Percentiles rank a stretch among this genome's conserved stretches.
Evolutionary conservation across 1,140 invertebrate species (phyloP).

Genomic region (Galleria mellonella): DNA sequence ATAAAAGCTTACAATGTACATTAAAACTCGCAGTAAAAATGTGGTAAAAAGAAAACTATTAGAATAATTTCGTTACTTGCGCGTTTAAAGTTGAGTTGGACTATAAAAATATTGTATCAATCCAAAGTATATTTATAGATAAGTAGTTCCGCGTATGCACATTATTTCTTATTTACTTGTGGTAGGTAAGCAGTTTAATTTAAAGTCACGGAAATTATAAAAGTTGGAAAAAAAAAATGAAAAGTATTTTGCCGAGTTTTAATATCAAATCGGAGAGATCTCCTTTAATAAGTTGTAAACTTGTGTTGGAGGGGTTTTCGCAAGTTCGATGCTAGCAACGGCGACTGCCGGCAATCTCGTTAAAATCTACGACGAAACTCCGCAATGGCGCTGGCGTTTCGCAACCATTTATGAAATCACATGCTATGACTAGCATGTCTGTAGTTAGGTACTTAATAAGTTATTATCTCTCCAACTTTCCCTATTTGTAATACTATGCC

Average conservation of each 20-base stretch:
- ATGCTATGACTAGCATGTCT: conserved; percentile 21
- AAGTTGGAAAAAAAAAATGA: conserved; percentile 8
- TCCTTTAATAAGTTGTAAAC: conserved; percentile 61
- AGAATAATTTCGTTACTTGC: too few species aligned
- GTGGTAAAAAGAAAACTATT: too few species aligned
- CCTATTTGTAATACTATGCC: neutral
- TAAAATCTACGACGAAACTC: conserved; percentile 62
- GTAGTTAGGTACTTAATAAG: conserved; percentile 23
- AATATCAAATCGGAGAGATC: conserved; percentile 44
- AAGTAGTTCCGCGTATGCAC: too few species aligned
- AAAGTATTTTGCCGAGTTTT: conserved; percentile 32
- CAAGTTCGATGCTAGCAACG: conserved; percentile 43
- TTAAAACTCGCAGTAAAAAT: too few species aligned
- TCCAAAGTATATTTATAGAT: too few species aligned
- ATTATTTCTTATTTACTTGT: too few species aligned
- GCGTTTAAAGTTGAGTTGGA: too few species aligned
- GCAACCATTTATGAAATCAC: conserved; percentile 45
- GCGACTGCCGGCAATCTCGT: conserved; percentile 58
- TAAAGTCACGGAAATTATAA: neutral
- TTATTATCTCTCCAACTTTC: conserved; percentile 8
- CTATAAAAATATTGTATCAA: too few species aligned
- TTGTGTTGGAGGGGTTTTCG: conserved; percentile 49
- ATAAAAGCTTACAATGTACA: too few species aligned
- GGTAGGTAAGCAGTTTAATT: too few species aligned
- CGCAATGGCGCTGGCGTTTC: conserved; percentile 34